A percentile compares a stretch with the other conserved stretches of the same genome.
Evolutionary conservation across 2,888 invertebrate species (phyloP).

Genomic region (Chesias legatella): DNA sequence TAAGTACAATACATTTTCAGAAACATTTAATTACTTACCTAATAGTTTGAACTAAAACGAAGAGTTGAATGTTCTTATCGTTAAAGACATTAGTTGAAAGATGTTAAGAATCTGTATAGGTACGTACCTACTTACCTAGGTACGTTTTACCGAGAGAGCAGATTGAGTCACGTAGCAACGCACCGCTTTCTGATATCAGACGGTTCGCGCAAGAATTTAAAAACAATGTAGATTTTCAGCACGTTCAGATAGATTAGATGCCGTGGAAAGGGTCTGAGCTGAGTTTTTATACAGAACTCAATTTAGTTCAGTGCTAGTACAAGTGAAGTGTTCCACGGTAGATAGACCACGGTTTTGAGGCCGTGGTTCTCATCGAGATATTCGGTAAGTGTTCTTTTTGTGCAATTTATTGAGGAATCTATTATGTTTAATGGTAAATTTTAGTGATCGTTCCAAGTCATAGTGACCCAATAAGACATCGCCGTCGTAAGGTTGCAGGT

Average conservation of each 20-base stretch:
- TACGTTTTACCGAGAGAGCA: background rate
- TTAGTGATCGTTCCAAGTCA: too few species aligned
- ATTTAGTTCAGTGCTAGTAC: conserved; percentile 19
- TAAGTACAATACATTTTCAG: too few species aligned
- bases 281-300: conserved; percentile 16
- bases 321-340: conserved; percentile 6
- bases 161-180: conserved; percentile 19
- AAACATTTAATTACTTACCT: too few species aligned
- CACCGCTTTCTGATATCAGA: conserved; percentile 8
- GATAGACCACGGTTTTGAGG: conserved; percentile 1
- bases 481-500: too few species aligned
- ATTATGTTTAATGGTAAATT: too few species aligned
- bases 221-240: conserved; percentile 19
- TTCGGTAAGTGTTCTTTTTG: conserved; percentile 10
- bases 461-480: too few species aligned
- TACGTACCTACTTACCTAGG: background rate
- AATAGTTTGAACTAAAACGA: too few species aligned
- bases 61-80: too few species aligned
- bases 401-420: too few species aligned
- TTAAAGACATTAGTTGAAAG: background rate
- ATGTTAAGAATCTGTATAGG: conserved; percentile 1
- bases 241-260: conserved; percentile 32
- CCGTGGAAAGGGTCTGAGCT: conserved; percentile 21
- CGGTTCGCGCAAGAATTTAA: conserved; percentile 31
- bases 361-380: background rate